Conservation (phyloP, 2,797 vertebrate genomes). For the Aplochiton taeniatus region DNA sequence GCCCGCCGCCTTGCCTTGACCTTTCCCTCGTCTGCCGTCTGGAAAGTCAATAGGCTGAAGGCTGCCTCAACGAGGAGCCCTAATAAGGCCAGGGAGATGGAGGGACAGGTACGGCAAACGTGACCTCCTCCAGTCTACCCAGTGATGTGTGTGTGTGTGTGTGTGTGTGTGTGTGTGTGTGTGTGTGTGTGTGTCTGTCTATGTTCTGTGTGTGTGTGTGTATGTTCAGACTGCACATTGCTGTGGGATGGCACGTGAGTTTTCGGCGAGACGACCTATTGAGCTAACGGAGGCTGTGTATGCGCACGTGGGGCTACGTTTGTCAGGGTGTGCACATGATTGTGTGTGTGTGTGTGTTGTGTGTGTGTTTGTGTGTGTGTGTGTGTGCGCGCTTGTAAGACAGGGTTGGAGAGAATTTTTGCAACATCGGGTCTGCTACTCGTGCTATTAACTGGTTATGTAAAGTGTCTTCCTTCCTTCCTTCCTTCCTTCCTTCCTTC, state of each 20-base stretch:
- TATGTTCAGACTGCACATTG: neutral
- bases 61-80: constrained; percentile 19
- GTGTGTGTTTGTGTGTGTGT: neutral
- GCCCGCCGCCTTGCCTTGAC: constrained; percentile 22
- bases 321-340: neutral
- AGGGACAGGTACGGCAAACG: neutral
- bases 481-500: neutral
- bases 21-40: constrained; percentile 46
- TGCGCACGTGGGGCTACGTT: neutral
- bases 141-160: neutral
- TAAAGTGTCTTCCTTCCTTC: neutral
- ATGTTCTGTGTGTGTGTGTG: neutral
- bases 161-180: neutral
- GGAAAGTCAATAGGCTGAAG: constrained; percentile 51
- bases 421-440: too few relatives aligned
- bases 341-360: constrained; percentile 6
- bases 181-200: neutral
- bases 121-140: too few relatives aligned
- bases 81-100: constrained; percentile 43
- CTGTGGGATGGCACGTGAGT: too few relatives aligned
- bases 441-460: too few relatives aligned
- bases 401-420: neutral
- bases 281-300: constrained; percentile 20
- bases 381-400: neutral
- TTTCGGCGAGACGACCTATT: too few relatives aligned